These are phyloP conservation scores for Acrobasis consociella DNA, from an alignment of 2,888 invertebrate species.

Conservation along the genomic window DNA sequence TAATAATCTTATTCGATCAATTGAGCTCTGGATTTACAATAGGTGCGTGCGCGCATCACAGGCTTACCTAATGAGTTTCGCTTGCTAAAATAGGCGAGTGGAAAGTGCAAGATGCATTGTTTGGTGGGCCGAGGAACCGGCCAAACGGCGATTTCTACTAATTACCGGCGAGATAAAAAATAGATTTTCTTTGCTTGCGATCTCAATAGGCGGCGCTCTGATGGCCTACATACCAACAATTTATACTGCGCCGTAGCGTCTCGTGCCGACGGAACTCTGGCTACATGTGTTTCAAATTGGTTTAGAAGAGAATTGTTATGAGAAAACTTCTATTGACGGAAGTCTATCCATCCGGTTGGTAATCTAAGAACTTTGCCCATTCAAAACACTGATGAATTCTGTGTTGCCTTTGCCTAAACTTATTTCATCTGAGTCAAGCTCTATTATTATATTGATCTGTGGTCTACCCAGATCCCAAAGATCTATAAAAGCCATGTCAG, in stretches of 20 bases:
- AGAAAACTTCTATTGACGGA: background rate
- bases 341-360: background rate
- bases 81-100: constrained; percentile 39
- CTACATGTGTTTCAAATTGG: background rate
- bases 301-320: background rate
- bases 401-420: too few species aligned
- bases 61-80: constrained; percentile 30
- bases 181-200: constrained; percentile 61
- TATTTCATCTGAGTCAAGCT: too few species aligned
- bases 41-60: constrained; percentile 5
- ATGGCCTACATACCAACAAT: constrained; percentile 67
- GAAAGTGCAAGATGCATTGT: constrained; percentile 55
- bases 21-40: constrained; percentile 18
- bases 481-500: too few species aligned
- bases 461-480: too few species aligned
- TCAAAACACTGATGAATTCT: too few species aligned
- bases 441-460: too few species aligned
- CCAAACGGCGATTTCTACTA: constrained; percentile 49
- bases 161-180: constrained; percentile 63
- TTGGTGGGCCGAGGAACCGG: constrained; percentile 39
- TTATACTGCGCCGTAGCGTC: constrained; percentile 43
- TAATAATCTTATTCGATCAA: constrained; percentile 23
- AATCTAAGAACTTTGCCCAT: background rate
- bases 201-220: constrained; percentile 48
- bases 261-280: constrained; percentile 26